Evolutionary conservation across 2,797 vertebrate genomes (phyloP).

Genomic region (Harpagifer antarcticus): DNA sequence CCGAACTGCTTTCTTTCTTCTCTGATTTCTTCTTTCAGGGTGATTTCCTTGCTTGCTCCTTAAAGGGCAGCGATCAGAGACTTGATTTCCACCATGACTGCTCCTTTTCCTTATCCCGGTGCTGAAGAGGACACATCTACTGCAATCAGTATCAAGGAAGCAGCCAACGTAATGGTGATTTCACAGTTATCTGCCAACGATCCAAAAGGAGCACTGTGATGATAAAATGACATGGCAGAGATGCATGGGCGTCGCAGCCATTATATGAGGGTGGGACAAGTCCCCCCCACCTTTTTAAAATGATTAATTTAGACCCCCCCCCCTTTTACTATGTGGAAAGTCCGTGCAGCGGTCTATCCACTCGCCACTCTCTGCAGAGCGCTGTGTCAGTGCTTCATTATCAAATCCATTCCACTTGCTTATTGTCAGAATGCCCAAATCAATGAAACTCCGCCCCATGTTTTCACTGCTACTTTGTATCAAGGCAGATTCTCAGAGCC

Average conservation of each 20-base stretch:
- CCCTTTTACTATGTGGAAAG: too few species aligned
- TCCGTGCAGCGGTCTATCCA: too few species aligned
- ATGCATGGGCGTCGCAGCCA: not conserved
- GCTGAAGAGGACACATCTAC: conserved; percentile 36
- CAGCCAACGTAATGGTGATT: conserved; percentile 61
- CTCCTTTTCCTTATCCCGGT: conserved; percentile 34
- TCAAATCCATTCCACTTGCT: too few species aligned
- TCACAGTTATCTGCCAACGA: conserved; percentile 69
- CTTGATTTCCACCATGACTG: conserved; percentile 34
- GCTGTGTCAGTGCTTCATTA: too few species aligned
- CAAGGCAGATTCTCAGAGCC: too few species aligned
- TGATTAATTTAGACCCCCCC: too few species aligned
- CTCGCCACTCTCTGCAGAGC: too few species aligned
- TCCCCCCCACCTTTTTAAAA: too few species aligned
- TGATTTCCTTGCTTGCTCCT: conserved; percentile 14
- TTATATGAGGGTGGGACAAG: too few species aligned
- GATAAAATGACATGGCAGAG: conserved; percentile 62
- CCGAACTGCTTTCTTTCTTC: conserved; percentile 1
- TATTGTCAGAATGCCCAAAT: too few species aligned
- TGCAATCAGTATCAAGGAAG: conserved; percentile 63
- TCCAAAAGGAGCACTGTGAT: conserved; percentile 55
- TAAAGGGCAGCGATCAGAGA: conserved; percentile 8
- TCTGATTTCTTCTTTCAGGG: not conserved
- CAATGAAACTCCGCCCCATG: too few species aligned
- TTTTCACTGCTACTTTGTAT: too few species aligned